Conservation (phyloP, 2,888 invertebrate species). For the Drosophila imparisetae region DNA sequence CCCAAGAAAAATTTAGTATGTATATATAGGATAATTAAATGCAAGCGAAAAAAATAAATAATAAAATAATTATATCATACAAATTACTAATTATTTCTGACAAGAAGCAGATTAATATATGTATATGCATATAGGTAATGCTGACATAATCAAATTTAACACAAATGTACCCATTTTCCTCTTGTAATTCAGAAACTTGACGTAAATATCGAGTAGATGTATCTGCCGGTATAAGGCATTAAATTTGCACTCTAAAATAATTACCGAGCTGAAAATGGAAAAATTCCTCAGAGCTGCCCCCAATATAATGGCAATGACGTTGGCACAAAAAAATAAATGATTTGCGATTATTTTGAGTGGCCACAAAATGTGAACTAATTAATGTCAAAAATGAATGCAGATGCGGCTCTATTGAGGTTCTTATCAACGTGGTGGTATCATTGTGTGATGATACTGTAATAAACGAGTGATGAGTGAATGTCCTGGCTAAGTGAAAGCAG, state of each 20-base stretch:
- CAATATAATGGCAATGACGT: constrained; percentile 43
- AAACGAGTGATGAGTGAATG: constrained; percentile 38
- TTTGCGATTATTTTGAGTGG: constrained; percentile 37
- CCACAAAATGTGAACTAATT: constrained; percentile 68
- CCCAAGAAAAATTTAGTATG: neutral
- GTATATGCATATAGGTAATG: neutral
- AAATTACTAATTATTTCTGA: no score
- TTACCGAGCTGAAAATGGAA: neutral
- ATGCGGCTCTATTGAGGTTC: constrained; percentile 27
- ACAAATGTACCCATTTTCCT: neutral
- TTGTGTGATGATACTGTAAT: constrained; percentile 39
- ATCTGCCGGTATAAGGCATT: neutral
- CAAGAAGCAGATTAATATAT: neutral
- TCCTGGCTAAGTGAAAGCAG: constrained; percentile 67
- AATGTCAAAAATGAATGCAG: constrained; percentile 56
- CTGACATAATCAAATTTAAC: neutral
- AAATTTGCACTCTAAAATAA: constrained; percentile 12
- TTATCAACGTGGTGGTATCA: constrained; percentile 52
- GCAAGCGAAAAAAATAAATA: no score
- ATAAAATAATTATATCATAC: no score
- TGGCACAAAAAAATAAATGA: constrained; percentile 20
- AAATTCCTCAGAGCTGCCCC: neutral
- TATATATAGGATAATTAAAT: neutral
- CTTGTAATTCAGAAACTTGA: neutral
- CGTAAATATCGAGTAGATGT: neutral